Conservation (phyloP, 35 echinoderm and acorn worm genomes). For the Heliocidaris erythrogramma region DNA sequence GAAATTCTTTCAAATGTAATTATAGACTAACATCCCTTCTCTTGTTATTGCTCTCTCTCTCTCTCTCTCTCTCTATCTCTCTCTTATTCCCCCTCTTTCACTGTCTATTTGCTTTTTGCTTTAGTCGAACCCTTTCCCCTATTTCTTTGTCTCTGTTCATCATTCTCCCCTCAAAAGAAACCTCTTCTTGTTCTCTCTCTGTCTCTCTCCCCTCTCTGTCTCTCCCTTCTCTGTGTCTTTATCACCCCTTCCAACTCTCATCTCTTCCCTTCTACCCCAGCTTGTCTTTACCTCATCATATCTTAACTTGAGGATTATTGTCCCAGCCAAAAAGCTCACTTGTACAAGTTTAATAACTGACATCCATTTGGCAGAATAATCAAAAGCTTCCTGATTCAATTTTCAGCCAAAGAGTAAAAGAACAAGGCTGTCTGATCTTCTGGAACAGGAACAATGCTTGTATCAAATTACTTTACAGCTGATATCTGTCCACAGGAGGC, state of each 20-base stretch:
- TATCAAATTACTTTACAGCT: neutral
- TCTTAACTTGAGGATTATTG: too few species aligned
- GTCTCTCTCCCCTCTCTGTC: neutral
- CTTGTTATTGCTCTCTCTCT: too few species aligned
- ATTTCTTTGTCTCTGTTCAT: too few species aligned
- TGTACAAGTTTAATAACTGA: neutral
- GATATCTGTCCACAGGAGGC: neutral
- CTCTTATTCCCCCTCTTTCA: too few species aligned
- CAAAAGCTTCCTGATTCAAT: neutral
- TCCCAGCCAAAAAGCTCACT: neutral
- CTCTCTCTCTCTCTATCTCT: too few species aligned
- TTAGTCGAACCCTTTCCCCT: too few species aligned
- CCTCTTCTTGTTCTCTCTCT: neutral
- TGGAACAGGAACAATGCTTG: neutral
- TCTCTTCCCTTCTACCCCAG: neutral
- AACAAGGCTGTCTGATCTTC: neutral
- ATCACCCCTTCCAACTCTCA: neutral
- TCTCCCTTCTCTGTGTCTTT: neutral
- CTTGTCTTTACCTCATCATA: neutral
- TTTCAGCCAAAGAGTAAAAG: neutral
- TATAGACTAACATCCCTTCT: too few species aligned
- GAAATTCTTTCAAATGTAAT: too few species aligned
- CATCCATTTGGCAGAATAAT: neutral
- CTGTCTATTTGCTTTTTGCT: too few species aligned
- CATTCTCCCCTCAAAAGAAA: neutral